phyloP scores from a whole-genome alignment of 2,113 vertebrate genomes.

The Anoura caudifer region DNA sequence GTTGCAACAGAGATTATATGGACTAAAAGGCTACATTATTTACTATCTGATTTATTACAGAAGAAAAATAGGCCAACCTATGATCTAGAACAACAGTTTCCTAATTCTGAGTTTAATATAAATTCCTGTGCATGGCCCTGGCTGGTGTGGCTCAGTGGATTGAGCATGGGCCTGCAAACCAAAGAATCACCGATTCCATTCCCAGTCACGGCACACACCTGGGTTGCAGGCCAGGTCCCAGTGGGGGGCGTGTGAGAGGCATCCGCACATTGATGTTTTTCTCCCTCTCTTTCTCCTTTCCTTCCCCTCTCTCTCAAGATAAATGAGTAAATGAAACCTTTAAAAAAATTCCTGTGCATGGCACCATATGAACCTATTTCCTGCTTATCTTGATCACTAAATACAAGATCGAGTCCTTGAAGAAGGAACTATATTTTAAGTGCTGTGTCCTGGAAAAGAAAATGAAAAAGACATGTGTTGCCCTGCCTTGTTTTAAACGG shows the following conservation, averaged over 20 bases:
- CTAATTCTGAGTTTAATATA: not conserved
- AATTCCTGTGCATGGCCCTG: not conserved
- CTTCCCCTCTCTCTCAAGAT: too few relatives aligned
- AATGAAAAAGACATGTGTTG: not conserved
- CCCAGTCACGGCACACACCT: too few relatives aligned
- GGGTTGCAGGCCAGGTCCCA: too few relatives aligned
- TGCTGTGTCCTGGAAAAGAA: not conserved
- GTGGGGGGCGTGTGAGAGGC: too few relatives aligned
- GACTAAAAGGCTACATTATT: not conserved
- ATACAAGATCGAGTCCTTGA: not conserved
- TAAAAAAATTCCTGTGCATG: not conserved
- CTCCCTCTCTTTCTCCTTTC: too few relatives aligned
- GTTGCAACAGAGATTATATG: not conserved
- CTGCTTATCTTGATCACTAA: not conserved
- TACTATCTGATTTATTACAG: not conserved
- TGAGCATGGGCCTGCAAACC: too few relatives aligned
- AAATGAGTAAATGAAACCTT: too few relatives aligned
- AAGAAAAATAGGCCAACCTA: not conserved
- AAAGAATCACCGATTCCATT: too few relatives aligned
- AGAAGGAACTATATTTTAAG: not conserved
- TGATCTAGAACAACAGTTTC: not conserved
- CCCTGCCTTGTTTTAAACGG: not conserved
- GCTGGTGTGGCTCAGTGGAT: too few relatives aligned
- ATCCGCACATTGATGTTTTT: too few relatives aligned
- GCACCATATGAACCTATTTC: not conserved